Evolutionary conservation across 2,888 invertebrate species (phyloP), one percentile per base, ranked within the genome.

Genomic region (Heliconius erato): DNA sequence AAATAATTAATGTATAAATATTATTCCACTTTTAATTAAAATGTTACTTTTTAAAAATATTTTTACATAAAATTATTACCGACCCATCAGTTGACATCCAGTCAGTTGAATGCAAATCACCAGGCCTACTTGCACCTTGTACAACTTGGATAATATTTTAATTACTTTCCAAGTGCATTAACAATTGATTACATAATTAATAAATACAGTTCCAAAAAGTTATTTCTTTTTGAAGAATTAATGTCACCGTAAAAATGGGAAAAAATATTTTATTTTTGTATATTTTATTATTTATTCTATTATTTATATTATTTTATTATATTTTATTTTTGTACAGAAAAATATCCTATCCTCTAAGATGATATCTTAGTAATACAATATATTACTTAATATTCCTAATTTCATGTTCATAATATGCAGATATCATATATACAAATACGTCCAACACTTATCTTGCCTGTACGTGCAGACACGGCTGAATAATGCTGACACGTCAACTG

Each of bases 401-500:
- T 67, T 67, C n/a, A 35, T 35, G n/a, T n/a, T 14, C 26, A 2
- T 44, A 44, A 72, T 28, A 72, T 26, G 26, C 16, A 44, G 16
- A 72, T 72, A 26, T 26, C 26, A 72, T 35, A 14, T 9, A 16
- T 16, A 72, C 40, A 63, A 76, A 63, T n/a, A 76, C 16, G 16
- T 40, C n/a, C 35, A 26, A 63, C 35, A 63, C 16, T 82, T 85
- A 81, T 79, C 79, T 63, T 40, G 23, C 72, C 40, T 59, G 68
- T 74, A 80, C 82, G 78, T 81, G 72, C 77, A 59, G 76, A 79
- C 79, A 72, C 81, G 84, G 59, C 72, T 67, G 77, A 81, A 74
- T 78, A 76, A 80, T 74, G 80, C 79, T 79, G 83, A 79, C 79
- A 65, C 79, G 69, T 81, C 79, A 81, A 82, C 83, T 71, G 80